Conservation (phyloP, 1,140 invertebrate species). For the Dermatophagoides farinae region DNA sequence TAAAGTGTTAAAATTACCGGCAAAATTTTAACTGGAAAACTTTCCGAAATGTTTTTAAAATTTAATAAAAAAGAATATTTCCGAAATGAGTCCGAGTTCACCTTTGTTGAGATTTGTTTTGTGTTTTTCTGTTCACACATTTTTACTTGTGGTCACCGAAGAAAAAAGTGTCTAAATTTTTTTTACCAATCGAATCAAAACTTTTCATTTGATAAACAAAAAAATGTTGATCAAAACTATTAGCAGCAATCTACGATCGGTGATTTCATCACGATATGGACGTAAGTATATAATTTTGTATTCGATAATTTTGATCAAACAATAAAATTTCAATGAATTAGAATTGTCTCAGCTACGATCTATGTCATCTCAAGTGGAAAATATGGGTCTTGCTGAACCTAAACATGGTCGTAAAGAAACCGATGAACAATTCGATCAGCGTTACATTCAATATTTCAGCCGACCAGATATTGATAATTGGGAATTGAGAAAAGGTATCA, state of each 20-base stretch:
- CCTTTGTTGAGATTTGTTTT: too few relatives aligned
- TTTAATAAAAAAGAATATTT: too few relatives aligned
- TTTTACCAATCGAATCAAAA: too few relatives aligned
- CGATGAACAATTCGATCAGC: conserved; percentile 47
- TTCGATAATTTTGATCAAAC: background rate
- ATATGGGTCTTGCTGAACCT: conserved; percentile 11
- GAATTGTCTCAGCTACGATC: background rate
- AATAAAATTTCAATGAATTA: background rate
- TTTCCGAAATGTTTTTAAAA: too few relatives aligned
- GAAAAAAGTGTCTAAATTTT: too few relatives aligned
- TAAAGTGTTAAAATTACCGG: too few relatives aligned
- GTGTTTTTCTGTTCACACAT: too few relatives aligned
- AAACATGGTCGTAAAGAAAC: conserved; percentile 22
- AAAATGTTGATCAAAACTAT: too few relatives aligned
- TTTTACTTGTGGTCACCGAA: too few relatives aligned
- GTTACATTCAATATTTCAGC: conserved; percentile 68
- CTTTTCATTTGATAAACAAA: too few relatives aligned
- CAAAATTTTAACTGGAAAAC: too few relatives aligned
- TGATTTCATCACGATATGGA: background rate
- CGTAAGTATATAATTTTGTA: background rate
- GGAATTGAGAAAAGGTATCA: conserved; percentile 67
- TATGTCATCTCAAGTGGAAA: background rate
- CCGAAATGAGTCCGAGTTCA: too few relatives aligned
- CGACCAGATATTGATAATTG: conserved; percentile 79
- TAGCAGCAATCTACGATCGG: background rate